Base-by-base conservation (phyloP, 2,888 invertebrate genomes). In the Tipula lateralis region DNA sequence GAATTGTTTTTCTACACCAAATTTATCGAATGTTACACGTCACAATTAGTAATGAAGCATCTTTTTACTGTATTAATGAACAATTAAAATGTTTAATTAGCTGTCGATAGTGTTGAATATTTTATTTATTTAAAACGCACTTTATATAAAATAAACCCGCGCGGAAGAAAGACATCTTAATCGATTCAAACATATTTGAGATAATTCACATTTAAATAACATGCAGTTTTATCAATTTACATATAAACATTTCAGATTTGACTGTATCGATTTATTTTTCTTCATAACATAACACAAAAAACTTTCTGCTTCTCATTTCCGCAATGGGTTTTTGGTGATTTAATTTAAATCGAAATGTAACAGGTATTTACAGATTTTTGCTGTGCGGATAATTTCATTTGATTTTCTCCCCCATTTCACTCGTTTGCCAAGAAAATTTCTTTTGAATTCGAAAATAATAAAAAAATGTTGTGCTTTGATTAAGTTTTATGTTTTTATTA, bases 401-500 rank as follows among this genome's bases (percentile, higher is more conserved):
- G 66, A 66, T 66, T 66, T 66, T 66, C 16, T 6, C 19, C 13
- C 24, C 66, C 24, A 66, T 66, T 66, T 66, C 66, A 9, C 66
- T 24, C 66, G 12, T 24, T 66, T 66, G 12, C 66, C 9, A 16
- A 6, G 24, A 50, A 66, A 66, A 66, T 9, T 66, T 24, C 66
- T 24, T 66, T 66, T 66, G 66, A 66, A 66, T 66, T 66, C 24
- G 66, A 66, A 66, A 24, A 50, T 50, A 50, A 50, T 50, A 50
- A 50, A 50, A 50, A 66, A 66, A 66, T 24, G 1, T 66, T 66
- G 7, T 66, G 66, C 66, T 66, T 66, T 66, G 66, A 66, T 66
- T 66, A 66, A 66, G 66, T 66, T 66, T 66, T 66, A 66, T 66
- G 66, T 66, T 9, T 66, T 66, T 66, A 66, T 66, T 66, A 66